Evolutionary conservation across 2,888 invertebrate genomes (phyloP), one percentile per base, ranked within the genome.

Genomic region (Andrena camellia): DNA sequence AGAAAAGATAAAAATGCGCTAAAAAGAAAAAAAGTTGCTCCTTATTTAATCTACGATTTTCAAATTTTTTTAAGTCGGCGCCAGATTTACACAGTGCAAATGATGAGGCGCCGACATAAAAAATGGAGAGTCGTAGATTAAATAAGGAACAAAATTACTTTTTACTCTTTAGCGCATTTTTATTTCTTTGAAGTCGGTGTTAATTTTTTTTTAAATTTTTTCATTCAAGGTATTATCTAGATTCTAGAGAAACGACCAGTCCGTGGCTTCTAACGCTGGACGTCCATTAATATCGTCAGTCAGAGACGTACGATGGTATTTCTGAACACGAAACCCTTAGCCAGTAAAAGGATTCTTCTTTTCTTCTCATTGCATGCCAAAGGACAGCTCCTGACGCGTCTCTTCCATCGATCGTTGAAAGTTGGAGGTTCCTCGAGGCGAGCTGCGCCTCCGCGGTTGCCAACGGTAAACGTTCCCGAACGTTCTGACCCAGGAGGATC

Each of bases 401-500:
- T 0, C 23, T 10, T 23, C 23, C 57, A 13, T 10, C 23, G 10
- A 57, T 13, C 10, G 8, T 23, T 57, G 23, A 4, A 4, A 3
- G 26, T 4, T 13, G 57, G 10, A 23, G 23, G 23, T 57, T 23
- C 23, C 57, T 20, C 10, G 57, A 23, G 57, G 52, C 52, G 20
- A 26, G 29, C 60, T 26, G 29, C n/a, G 20, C 20, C 10, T 48
- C 20, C n/a, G 29, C 10, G 35, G 10, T 29, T 20, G 20, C 7
- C 50, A 60, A 31, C 52, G 71, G 66, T 20, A 42, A 33, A 35
- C 75, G 73, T 60, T 60, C 20, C 64, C 62, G 68, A 64, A 68
- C 62, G 42, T 52, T 69, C 74, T 72, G 75, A 78, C 77, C 79
- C 85, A 83, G 80, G 83, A 86, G 87, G 83, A 81, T 85, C 83